Base-by-base conservation (phyloP, 2,113 vertebrate genomes). In the Camelus bactrianus region DNA sequence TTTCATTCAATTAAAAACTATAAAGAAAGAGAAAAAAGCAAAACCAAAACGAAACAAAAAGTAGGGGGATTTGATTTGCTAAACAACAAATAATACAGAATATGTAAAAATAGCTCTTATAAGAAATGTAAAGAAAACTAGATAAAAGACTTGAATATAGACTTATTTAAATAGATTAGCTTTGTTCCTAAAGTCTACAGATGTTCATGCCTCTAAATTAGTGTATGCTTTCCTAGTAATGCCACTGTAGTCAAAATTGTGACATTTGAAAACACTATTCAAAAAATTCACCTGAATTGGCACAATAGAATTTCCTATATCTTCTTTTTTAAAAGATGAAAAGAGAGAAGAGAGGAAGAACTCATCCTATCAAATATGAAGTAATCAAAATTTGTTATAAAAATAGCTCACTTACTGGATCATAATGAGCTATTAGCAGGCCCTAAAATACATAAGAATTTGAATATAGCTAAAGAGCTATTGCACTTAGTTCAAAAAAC, bases 41-140 rank as follows among this genome's bases (percentile, higher is more conserved):
- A 42, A 42, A 42, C 38, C 38, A 42, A 42, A 42, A 42, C 38
- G 5, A 42, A 42, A 42, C 38, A 11, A 77, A 81, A 56, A 24
- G 16, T 54, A 30, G 58, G 2, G 16, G 11, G 0, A 60, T 56
- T 56, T 75, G 35, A 93, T 26, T 94, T 38, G 60, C 42, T 60
- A 90, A 75, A 69, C 15, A 73, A 54, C 16, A 86, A 84, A 48
- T 48, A 48, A 48, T 32, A 48, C 46, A 70, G 75, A 94, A 64
- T 84, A 76, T 64, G 1, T 56, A 64, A 56, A 30, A 91, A 28
- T 75, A 93, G 5, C 26, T 87, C 56, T 80, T 81, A 64, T 83
- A 80, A 84, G 17, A 93, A 80, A 89, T 79, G 46, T 54, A 86
- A 91, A 60, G 19, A 79, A 73, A 95, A 75, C 0, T 80, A 58